phyloP scores from a whole-genome alignment of 2,797 vertebrate species.

The Ctenochaetus hawaiiensis region DNA sequence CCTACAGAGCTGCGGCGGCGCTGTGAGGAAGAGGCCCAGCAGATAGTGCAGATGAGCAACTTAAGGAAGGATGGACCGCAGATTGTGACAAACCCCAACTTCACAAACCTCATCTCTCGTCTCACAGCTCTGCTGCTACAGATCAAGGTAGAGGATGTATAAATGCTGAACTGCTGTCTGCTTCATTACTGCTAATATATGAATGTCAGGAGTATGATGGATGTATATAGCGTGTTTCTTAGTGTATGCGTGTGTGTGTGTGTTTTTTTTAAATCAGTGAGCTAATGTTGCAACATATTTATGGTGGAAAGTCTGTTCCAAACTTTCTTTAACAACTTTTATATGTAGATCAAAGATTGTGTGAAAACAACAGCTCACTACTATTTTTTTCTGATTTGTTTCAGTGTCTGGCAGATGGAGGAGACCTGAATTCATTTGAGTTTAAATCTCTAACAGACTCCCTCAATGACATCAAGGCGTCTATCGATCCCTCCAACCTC shows the following conservation, averaged over 20 bases:
- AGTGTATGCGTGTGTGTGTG: too few relatives aligned
- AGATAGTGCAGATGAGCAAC: conserved; percentile 91
- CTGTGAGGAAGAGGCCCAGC: conserved; percentile 95
- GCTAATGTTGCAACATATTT: background rate
- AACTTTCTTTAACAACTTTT: too few relatives aligned
- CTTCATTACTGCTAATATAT: background rate
- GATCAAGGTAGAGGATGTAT: conserved; percentile 89
- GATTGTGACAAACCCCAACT: conserved; percentile 88
- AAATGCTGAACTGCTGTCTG: background rate
- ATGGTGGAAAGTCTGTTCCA: background rate
- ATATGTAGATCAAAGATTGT: too few relatives aligned
- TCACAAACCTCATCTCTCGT: conserved; percentile 94
- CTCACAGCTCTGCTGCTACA: conserved; percentile 96
- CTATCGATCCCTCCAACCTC: conserved; percentile 96
- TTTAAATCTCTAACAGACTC: conserved; percentile 99
- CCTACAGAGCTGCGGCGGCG: conserved; percentile 92
- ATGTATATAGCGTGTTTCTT: background rate
- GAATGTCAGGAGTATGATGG: background rate
- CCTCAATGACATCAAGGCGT: conserved; percentile 97
- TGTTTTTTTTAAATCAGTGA: background rate
- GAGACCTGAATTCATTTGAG: conserved; percentile 98
- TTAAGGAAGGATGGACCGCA: conserved; percentile 87
- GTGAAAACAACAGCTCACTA: too few relatives aligned
- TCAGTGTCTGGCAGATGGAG: conserved; percentile 97
- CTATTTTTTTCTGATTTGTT: conserved; percentile 21